Base-by-base conservation (phyloP, 2,113 vertebrate genomes). In the Chaenogobius annularis region DNA sequence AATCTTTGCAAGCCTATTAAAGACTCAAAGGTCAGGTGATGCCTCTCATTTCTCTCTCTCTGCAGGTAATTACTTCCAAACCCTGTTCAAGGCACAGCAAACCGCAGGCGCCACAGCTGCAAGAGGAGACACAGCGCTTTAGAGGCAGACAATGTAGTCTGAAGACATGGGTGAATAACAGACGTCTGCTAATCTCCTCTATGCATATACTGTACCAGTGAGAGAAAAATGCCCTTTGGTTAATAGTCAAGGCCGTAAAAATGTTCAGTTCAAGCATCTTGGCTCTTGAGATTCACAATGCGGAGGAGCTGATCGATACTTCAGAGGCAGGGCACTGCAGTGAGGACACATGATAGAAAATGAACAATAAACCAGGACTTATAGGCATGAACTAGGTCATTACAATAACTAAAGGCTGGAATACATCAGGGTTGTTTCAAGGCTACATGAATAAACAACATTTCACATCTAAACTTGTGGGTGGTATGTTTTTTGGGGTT, bases 11-110 rank as follows among this genome's bases (percentile, higher is more conserved):
- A 14, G 83, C 71, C 71, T 85, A 80, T 88, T 82, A 77, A 79
- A 85, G 77, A 85, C 78, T 82, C 81, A 90, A 88, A 90, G 91
- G 84, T 87, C 86, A 88, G 85, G 80, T 83, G 74, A 84, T 78
- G 70, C 79, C 78, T 84, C 81, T 75, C 70, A 74, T 81, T 85
- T 77, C 82, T 81, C 71, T 76, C 68, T 20, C 78, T 83, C 87
- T 88, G 78, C 77, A 86, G 77, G 80, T 86, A 90, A 91, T 91
- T 91, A 88, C 85, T 86, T 74, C 66, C 58, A 76, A 77, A 79
- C 81, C 84, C 74, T 78, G 77, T 83, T 86, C 80, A 86, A 80
- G 72, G 83, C 86, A 83, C 78, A 65, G 70, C 77, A 75, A 83
- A 77, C 31, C 31, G 84, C 83, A 75, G 69, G 75, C 72, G 70